phyloP scores from a whole-genome alignment of 2,888 invertebrate genomes.

The Xestia c-nigrum region DNA sequence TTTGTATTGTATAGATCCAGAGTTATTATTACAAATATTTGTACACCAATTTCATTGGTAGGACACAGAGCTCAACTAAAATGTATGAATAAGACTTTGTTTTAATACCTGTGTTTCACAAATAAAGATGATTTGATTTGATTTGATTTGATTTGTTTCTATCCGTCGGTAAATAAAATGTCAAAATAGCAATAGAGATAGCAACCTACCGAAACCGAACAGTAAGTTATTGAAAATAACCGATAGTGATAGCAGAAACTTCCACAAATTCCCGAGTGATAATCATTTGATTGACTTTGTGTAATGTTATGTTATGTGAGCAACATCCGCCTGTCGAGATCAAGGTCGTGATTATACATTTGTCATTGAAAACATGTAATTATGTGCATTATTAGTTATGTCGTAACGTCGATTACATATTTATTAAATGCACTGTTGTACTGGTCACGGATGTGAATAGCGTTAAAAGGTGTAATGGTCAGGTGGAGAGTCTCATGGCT shows the following conservation, averaged over 20 bases:
- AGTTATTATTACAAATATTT: no score
- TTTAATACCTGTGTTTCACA: no score
- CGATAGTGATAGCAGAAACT: neutral
- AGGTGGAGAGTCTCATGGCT: neutral
- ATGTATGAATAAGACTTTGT: no score
- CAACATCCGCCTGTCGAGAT: conserved; percentile 51
- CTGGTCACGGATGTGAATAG: neutral
- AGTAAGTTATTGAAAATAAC: no score
- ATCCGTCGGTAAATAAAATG: no score
- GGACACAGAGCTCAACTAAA: no score
- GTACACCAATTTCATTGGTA: no score
- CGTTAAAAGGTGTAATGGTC: neutral
- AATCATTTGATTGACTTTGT: conserved; percentile 31
- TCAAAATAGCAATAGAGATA: no score
- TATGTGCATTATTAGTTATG: conserved; percentile 57
- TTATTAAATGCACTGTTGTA: conserved; percentile 34
- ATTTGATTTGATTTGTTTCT: no score
- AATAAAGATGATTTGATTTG: no score
- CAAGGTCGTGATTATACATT: conserved; percentile 53
- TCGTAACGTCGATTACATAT: conserved; percentile 43
- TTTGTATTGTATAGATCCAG: no score
- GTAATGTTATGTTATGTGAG: conserved; percentile 14
- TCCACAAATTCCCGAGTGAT: conserved; percentile 26
- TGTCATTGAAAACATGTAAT: conserved; percentile 47
- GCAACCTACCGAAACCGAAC: no score